Evolutionary conservation across 1,140 invertebrate species (phyloP), one percentile per base, ranked within the genome.

Genomic region (Lerema accius): DNA sequence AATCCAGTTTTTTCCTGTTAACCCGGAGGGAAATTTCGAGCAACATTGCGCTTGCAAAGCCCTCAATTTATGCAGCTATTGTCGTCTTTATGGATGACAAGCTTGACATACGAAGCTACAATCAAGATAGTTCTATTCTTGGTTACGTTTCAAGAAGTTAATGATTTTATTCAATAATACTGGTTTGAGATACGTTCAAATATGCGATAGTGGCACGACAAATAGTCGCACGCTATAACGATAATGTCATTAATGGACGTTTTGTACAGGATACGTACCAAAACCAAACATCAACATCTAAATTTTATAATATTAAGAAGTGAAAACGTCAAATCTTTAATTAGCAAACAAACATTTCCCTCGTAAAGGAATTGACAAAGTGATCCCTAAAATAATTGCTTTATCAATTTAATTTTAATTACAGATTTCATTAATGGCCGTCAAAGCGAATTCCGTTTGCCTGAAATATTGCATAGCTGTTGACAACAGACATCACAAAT

Each of bases 1-100:
- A 80, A 80, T 78, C 70, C 73, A 56, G 75, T 80, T 84, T 88
- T 84, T 85, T 75, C 67, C 53, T 71, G 69, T 72, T 77, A 82
- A 71, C 73, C 83, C 85, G 79, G 65, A 78, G 83, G 80, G 80
- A 86, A 86, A 86, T 84, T 78, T 69, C 77, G 65, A 69, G 63
- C 78, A 73, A 66, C 74, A 70, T 78, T 79, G 77, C 71, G 73
- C 75, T 62, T 76, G 73, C 69, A 80, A 83, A 82, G 76, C 73
- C 78, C 80, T 82, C 79, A 85, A 86, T 86, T 88, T 88, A 85
- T 88, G 83, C 82, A 81, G 56, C 61, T 69, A 82, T 78, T 81
- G 76, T 63, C 75, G 76, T 78, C 79, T 80, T 73, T 76, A 71
- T 71, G 75, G 63, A 70, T 84, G 82, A 82, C 80, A 84, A 77